A percentile compares a stretch with the other conserved stretches of the same genome.
Evolutionary conservation across 2,797 vertebrate species (phyloP).

Genomic region (Gadopsis bispinosus): DNA sequence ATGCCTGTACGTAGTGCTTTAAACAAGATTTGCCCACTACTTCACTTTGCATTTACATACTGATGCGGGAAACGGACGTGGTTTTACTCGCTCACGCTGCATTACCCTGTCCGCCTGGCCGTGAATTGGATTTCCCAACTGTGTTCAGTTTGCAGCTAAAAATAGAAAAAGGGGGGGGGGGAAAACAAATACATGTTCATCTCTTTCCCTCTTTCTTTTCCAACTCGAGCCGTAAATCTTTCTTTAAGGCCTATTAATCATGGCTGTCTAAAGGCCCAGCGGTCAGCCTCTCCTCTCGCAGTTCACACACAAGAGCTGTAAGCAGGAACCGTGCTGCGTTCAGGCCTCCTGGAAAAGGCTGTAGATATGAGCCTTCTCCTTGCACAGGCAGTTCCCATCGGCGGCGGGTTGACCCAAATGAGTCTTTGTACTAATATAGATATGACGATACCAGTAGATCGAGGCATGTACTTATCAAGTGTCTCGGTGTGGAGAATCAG

Average conservation of each 20-base stretch:
- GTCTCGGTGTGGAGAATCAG: neutral
- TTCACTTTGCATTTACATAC: neutral
- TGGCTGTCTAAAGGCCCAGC: constrained; percentile 17
- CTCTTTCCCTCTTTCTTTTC: neutral
- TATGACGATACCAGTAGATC: neutral
- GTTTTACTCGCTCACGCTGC: neutral
- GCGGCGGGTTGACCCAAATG: constrained; percentile 1
- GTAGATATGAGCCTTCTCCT: neutral
- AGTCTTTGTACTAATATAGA: neutral
- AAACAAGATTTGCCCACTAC: constrained; percentile 8
- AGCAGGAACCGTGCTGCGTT: constrained; percentile 29
- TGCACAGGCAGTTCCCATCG: neutral
- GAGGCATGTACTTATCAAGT: neutral
- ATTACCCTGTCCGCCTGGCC: neutral
- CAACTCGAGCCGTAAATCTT: constrained; percentile 26
- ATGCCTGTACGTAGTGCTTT: neutral
- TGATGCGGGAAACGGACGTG: neutral
- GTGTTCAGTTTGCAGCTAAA: constrained; percentile 22
- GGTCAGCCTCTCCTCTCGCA: constrained; percentile 34
- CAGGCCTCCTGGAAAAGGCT: constrained; percentile 20
- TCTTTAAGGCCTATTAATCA: constrained; percentile 53
- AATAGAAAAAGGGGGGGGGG: constrained; percentile 1
- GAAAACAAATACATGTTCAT: neutral
- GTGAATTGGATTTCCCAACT: neutral
- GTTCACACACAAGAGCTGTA: neutral